Evolutionary conservation across 1,140 invertebrate genomes (phyloP), one percentile per base, ranked within the genome.

Genomic region (Muscidifurax raptorellus): DNA sequence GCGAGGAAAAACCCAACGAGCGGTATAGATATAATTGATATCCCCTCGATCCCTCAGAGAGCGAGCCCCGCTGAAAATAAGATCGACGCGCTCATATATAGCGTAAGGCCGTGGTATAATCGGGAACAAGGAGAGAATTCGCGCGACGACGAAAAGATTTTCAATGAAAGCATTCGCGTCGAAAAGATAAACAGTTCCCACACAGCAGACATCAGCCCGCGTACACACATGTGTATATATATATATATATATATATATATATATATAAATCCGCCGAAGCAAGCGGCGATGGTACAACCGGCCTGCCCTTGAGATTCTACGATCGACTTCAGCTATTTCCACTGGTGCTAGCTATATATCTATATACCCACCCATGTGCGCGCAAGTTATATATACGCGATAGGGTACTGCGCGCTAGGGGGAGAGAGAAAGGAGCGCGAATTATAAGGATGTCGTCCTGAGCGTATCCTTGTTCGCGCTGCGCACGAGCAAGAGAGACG

Each of bases 291-390:
- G 44, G 47, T 83, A 77, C 27, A 83, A 71, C 25, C 30, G 27
- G 52, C 28, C 28, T 84, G 52, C 83, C 83, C 77, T 84, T 84
- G 83, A 80, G 77, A 84, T 80, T 84, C 83, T 80, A 80, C 83
- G 69, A 80, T 84, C 69, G 69, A 80, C 77, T 66, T 74, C 9
- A 71, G 77, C 36, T 80, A 83, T 79, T 83, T 78, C 59, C 82
- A 83, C 40, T 79, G 28, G 59, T 15, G 44, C 52, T 59, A 0
- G 15, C 22, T 18, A 18, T 22, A n/a, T 9, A 59, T 13, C 1
- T 47, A 47, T 13, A 12, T 13, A 12, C 12, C 7, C 15, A 47
- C 12, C 7, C 12, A 12, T 47, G 44, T 13, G 1, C 15, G 44
- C 44, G 44, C 44, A 12, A n/a, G n/a, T n/a, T n/a, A n/a, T n/a